Evolutionary conservation across 2,888 invertebrate genomes (phyloP).

Genomic region (Philaethria dido): DNA sequence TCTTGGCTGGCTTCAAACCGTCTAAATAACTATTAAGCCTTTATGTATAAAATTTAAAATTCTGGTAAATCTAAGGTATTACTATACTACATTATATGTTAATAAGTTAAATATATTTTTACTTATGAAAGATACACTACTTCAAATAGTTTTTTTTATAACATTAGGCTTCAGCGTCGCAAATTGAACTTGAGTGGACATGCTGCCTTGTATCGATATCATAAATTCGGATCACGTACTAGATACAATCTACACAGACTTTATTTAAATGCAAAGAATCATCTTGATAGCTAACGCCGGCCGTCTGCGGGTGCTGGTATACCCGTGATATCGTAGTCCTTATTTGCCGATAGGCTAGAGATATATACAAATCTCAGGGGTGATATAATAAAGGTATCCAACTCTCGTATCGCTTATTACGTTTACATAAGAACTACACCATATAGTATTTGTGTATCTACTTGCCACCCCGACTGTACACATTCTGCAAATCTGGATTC

Average conservation of each 20-base stretch:
- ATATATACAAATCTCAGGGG: conserved; percentile 32
- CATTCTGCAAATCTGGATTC: conserved; percentile 28
- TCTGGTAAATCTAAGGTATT: too few relatives aligned
- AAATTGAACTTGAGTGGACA: too few relatives aligned
- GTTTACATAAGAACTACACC: conserved; percentile 11
- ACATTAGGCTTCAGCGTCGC: too few relatives aligned
- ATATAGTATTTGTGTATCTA: conserved; percentile 10
- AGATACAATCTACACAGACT: conserved; percentile 13
- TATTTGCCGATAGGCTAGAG: conserved; percentile 29
- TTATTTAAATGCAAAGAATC: conserved; percentile 22
- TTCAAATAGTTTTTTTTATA: too few relatives aligned
- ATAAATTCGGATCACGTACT: conserved; percentile 5
- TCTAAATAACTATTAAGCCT: too few relatives aligned
- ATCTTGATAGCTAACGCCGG: conserved; percentile 7
- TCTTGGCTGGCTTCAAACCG: too few relatives aligned
- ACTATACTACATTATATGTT: too few relatives aligned
- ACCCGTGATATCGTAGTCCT: conserved; percentile 20
- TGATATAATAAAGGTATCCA: conserved; percentile 19
- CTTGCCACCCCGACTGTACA: conserved; percentile 25
- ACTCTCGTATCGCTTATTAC: conserved; percentile 13
- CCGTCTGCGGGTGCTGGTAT: background rate
- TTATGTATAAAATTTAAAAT: too few relatives aligned
- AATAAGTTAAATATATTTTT: too few relatives aligned
- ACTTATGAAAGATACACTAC: too few relatives aligned
- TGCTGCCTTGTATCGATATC: too few relatives aligned